Evolutionary conservation across 2,797 vertebrate genomes (phyloP).

Genomic region (Limnodromus scolopaceus): DNA sequence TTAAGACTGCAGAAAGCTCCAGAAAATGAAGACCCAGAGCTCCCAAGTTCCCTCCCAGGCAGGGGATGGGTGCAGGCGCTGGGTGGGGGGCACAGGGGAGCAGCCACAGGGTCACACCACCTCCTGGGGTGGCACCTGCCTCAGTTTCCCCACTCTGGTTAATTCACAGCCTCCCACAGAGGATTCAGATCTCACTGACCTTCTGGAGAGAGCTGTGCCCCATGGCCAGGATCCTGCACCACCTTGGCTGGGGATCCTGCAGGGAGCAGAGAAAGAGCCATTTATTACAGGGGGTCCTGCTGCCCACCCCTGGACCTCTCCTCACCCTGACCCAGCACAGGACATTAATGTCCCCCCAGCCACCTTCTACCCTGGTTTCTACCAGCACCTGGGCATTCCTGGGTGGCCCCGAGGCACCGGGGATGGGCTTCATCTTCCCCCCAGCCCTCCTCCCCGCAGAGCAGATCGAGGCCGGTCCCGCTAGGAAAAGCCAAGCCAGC

Average conservation of each 20-base stretch:
- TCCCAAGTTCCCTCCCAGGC: neutral
- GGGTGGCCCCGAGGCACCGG: neutral
- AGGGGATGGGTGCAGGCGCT: rapidly evolving
- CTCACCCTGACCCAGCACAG: neutral
- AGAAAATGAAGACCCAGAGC: neutral
- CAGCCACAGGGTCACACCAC: rapidly evolving
- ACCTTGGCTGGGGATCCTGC: neutral
- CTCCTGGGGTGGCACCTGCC: neutral
- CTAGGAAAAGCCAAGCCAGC: neutral
- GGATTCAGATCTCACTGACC: rapidly evolving
- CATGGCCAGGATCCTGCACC: rapidly evolving
- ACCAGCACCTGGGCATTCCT: neutral
- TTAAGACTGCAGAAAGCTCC: neutral
- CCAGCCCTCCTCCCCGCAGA: neutral
- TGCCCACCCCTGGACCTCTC: neutral
- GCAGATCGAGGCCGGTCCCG: rapidly evolving
- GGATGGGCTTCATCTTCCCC: neutral
- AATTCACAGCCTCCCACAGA: rapidly evolving
- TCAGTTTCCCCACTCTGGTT: neutral
- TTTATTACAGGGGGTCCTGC: rapidly evolving
- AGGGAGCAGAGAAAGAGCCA: neutral
- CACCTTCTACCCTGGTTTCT: neutral
- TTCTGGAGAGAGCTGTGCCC: neutral
- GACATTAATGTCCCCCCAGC: rapidly evolving
- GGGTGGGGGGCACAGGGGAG: no score